phyloP scores from a whole-genome alignment of 1,140 invertebrate genomes.

The Penaeus chinensis region DNA sequence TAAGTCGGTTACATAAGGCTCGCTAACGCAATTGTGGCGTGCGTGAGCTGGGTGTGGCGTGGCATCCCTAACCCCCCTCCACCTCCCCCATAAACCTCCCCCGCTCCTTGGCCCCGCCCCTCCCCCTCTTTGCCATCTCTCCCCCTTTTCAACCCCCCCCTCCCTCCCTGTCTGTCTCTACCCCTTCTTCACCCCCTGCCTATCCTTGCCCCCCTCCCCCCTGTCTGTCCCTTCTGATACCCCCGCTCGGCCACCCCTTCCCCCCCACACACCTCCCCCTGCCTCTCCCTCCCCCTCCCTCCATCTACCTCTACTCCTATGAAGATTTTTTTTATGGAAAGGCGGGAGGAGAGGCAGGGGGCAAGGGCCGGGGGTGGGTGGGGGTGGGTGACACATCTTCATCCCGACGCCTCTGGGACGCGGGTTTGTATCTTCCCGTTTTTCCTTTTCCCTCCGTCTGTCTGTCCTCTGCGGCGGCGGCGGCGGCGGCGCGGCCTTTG shows the following conservation, averaged over 20 bases:
- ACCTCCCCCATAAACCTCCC: neutral
- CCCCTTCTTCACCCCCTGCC: neutral
- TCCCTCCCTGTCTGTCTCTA: neutral
- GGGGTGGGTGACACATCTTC: no score
- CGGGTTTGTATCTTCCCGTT: no score
- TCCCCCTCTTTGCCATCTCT: neutral
- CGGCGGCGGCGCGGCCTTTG: no score
- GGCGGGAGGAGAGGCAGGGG: no score
- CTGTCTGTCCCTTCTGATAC: no score
- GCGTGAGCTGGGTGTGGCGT: slow-evolving; percentile 17
- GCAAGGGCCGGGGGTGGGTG: no score
- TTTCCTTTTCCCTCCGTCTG: no score
- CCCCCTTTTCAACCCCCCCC: neutral
- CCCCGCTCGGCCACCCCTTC: no score
- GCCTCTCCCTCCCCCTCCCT: neutral
- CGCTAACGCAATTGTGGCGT: slow-evolving; percentile 41
- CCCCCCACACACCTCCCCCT: no score
- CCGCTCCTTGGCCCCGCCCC: neutral
- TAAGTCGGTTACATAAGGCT: slow-evolving; percentile 36
- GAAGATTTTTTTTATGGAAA: neutral
- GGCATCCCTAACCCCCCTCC: neutral
- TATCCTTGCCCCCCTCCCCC: no score
- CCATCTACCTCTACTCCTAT: neutral
- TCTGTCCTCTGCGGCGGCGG: no score
- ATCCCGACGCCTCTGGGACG: no score